Evolutionary conservation across 2,888 invertebrate genomes (phyloP).

Genomic region (Sarcophaga rosellei): DNA sequence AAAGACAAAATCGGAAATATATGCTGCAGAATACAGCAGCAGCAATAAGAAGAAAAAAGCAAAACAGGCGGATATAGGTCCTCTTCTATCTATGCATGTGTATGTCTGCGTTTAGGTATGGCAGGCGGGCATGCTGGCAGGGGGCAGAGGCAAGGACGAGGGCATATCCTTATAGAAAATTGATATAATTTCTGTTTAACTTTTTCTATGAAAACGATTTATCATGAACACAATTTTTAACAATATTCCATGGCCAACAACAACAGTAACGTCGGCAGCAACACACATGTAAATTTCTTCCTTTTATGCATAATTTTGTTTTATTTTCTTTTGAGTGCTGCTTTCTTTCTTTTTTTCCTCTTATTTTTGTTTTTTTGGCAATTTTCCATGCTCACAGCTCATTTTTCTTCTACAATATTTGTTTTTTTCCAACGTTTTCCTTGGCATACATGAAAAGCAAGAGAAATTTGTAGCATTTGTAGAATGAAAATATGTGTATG

Average conservation of each 20-base stretch:
- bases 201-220: constrained; percentile 74
- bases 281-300: not conserved
- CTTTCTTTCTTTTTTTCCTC: not conserved
- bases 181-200: constrained; percentile 73
- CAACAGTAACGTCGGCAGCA: not conserved
- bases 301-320: not conserved
- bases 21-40: not conserved
- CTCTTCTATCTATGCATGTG: constrained; percentile 2
- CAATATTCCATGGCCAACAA: constrained; percentile 45
- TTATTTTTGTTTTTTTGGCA: constrained; percentile 21
- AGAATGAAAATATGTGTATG: too few relatives aligned
- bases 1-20: constrained; percentile 9
- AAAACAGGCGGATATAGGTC: constrained; percentile 7
- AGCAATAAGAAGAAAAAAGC: not conserved
- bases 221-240: constrained; percentile 74
- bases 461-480: not conserved
- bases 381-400: constrained; percentile 3
- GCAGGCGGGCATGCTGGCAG: not conserved
- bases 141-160: not conserved
- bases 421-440: not conserved
- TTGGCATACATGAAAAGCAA: not conserved
- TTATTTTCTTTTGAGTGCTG: not conserved
- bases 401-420: not conserved
- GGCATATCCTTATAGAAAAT: constrained; percentile 69
- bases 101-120: not conserved